Conservation (phyloP, 2,113 vertebrate genomes). For the Periophthalmus modestus region DNA sequence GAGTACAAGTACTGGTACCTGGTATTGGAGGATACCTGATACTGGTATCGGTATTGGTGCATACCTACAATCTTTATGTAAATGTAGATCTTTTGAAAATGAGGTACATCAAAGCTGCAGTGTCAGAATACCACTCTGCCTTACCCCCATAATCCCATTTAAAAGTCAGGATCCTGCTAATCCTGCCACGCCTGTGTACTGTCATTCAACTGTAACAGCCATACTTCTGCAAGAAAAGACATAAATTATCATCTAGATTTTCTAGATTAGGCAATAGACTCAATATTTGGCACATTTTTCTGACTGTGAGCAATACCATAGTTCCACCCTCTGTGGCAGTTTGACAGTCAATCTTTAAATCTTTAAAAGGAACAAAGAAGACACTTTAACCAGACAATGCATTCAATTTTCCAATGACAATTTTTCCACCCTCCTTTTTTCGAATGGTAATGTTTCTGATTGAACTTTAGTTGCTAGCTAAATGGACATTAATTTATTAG, state of each 20-base stretch:
- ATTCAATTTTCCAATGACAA: no score
- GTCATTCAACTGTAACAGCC: not conserved
- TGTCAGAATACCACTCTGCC: slow-evolving; percentile 30
- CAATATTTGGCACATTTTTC: not conserved
- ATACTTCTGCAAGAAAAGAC: not conserved
- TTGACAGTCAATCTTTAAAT: not conserved
- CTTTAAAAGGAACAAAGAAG: no score
- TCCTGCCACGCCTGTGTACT: slow-evolving; percentile 27
- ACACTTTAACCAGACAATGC: no score
- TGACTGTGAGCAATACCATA: not conserved
- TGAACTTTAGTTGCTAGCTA: no score
- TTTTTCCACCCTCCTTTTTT: no score
- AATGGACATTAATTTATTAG: no score
- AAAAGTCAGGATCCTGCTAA: slow-evolving; percentile 41
- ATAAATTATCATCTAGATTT: not conserved
- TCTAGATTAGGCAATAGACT: slow-evolving; percentile 1
- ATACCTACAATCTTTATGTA: not conserved
- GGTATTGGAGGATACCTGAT: no score
- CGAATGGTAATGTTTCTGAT: no score
- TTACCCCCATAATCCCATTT: slow-evolving; percentile 45
- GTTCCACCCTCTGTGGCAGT: not conserved
- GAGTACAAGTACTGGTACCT: no score
- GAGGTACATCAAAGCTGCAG: not conserved
- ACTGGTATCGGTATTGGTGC: no score
- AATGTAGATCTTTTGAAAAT: not conserved